A percentile compares a stretch with the other conserved stretches of the same genome.
Evolutionary conservation across 2,888 invertebrate species (phyloP).

Genomic region (Laothoe populi): DNA sequence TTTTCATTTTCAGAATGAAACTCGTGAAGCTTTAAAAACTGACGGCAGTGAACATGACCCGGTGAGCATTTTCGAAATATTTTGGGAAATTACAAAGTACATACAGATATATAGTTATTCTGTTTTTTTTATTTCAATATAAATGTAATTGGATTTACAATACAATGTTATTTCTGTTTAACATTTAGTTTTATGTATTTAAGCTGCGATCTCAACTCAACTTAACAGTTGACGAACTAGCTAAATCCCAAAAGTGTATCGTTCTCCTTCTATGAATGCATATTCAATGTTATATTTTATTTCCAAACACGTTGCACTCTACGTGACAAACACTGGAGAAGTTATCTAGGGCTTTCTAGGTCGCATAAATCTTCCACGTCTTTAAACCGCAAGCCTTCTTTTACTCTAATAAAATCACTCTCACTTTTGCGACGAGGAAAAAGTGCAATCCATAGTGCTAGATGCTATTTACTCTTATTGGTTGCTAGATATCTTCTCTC

Average conservation of each 20-base stretch:
- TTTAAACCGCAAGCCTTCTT: conserved; percentile 6
- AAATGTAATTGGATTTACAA: too few relatives aligned
- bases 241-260: background rate
- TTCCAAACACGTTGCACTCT: background rate
- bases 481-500: background rate
- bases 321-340: conserved; percentile 7
- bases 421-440: conserved; percentile 36
- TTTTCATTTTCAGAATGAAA: conserved; percentile 81
- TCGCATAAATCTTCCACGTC: background rate
- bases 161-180: too few relatives aligned
- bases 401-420: conserved; percentile 30
- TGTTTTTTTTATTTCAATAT: too few relatives aligned
- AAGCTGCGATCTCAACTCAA: too few relatives aligned
- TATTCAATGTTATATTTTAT: background rate
- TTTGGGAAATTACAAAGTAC: too few relatives aligned
- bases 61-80: conserved; percentile 78
- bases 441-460: conserved; percentile 27
- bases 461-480: conserved; percentile 34
- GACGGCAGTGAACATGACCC: conserved; percentile 92
- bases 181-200: too few relatives aligned
- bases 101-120: too few relatives aligned
- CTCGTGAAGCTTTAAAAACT: conserved; percentile 89
- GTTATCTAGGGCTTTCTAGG: conserved; percentile 13
- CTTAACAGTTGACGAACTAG: background rate
- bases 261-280: too few relatives aligned